Conservation (phyloP, 2,888 invertebrate species). For the Harpalus rufipes region DNA sequence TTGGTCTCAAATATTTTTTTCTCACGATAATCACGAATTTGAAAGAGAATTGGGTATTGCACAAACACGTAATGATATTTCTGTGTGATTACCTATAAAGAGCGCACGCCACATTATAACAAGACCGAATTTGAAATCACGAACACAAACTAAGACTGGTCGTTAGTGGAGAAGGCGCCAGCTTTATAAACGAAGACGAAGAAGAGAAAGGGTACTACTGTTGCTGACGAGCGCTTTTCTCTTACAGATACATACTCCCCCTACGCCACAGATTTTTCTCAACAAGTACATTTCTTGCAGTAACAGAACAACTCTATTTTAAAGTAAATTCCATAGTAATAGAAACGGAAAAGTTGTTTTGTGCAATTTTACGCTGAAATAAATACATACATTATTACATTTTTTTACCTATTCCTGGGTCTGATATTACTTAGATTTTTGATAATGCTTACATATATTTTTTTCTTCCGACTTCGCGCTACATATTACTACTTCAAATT, state of each 20-base stretch:
- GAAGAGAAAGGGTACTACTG: constrained; percentile 62
- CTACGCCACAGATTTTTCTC: constrained; percentile 51
- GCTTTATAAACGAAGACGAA: constrained; percentile 62
- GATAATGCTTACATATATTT: no score
- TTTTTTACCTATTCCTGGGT: no score
- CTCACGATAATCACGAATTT: background rate
- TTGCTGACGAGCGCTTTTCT: constrained; percentile 9
- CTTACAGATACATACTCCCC: constrained; percentile 38
- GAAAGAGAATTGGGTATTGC: constrained; percentile 46
- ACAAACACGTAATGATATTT: constrained; percentile 51
- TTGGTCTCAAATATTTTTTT: background rate
- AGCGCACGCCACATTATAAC: constrained; percentile 64
- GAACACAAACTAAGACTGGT: constrained; percentile 59
- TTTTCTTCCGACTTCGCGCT: no score
- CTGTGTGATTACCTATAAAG: constrained; percentile 59
- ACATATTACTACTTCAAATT: no score
- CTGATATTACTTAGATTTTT: no score
- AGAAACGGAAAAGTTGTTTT: background rate
- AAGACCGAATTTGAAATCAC: constrained; percentile 60
- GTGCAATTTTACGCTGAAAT: background rate
- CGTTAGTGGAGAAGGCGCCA: constrained; percentile 28
- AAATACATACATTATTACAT: background rate
- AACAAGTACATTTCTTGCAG: constrained; percentile 19
- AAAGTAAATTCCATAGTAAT: background rate
- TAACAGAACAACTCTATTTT: background rate